A percentile compares a stretch with the other conserved stretches of the same genome.
Evolutionary conservation across 1,140 invertebrate genomes (phyloP).

Genomic region (Temnothorax longispinosus): DNA sequence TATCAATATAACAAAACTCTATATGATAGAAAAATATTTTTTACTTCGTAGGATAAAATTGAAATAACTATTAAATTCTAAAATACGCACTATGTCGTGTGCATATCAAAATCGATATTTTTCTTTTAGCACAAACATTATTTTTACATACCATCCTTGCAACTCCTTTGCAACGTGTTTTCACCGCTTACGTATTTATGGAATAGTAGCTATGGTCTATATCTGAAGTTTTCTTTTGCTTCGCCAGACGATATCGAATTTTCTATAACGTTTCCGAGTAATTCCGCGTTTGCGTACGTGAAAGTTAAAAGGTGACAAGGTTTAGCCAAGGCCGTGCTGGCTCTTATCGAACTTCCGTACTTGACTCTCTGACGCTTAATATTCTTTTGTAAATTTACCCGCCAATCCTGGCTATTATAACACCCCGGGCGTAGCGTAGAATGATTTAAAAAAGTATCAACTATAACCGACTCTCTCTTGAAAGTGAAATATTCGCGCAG

Average conservation of each 20-base stretch:
- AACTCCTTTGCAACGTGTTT: conserved; percentile 7
- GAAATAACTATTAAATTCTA: conserved; percentile 9
- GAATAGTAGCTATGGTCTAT: background rate
- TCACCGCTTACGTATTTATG: background rate
- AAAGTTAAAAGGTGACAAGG: conserved; percentile 40
- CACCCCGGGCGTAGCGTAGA: background rate
- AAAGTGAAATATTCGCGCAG: background rate
- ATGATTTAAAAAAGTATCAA: conserved; percentile 51
- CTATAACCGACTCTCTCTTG: background rate
- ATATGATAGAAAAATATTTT: background rate
- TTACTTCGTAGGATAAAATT: background rate
- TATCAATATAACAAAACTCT: background rate
- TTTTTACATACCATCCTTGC: conserved; percentile 3
- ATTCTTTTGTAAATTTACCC: conserved; percentile 67
- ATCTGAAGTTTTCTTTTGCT: background rate
- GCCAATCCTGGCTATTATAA: conserved; percentile 46
- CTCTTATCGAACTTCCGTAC: conserved; percentile 56
- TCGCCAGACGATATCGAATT: conserved; percentile 41
- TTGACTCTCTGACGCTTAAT: conserved; percentile 41
- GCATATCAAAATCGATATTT: conserved; percentile 16
- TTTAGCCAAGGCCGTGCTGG: conserved; percentile 9
- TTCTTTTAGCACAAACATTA: conserved; percentile 24
- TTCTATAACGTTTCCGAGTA: conserved; percentile 35
- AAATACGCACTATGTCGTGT: background rate
- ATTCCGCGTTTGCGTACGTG: conserved; percentile 15